Base-by-base conservation (phyloP, 2,888 invertebrate genomes). In the Branchinecta sandiegonensis region DNA sequence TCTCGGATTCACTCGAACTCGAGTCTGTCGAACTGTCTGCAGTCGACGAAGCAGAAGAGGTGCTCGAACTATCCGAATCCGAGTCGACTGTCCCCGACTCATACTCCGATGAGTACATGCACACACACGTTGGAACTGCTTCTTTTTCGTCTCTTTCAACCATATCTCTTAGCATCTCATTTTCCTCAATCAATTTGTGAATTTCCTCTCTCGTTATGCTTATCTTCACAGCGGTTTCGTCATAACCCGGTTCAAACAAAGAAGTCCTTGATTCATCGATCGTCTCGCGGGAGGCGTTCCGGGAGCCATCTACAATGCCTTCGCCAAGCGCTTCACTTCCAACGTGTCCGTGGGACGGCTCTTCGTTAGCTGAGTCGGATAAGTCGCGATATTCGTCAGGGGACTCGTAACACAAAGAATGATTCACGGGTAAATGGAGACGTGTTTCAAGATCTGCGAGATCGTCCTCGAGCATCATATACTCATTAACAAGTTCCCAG, bases 401-500 rank as follows among this genome's bases (percentile, higher is more conserved):
- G n/a, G 56, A 9, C 17, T 56, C 56, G n/a, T 56, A 14, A 14
- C n/a, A 8, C 8, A 9, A 17, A 56, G 56, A 56, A 56, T 56
- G 8, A 56, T 56, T 56, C 7, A 56, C 17, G 1, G n/a, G 14
- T 10, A 56, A 56, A 56, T 56, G n/a, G n/a, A 56, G 56, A n/a
- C 56, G n/a, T 8, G n/a, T 56, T 56, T 56, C 56, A 56, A 56
- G n/a, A 56, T 56, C 56, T n/a, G 56, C 56, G 17, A 56, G n/a
- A 14, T 56, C 56, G 17, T 56, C 56, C 17, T 56, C 56, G 8
- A 56, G 17, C n/a, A 14, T 14, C n/a, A 56, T 56, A 56, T 56
- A 56, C 17, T 56, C 56, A 9, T n/a, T 14, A 56, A 56, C 56
- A 56, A 56, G 56, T 56, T 56, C 56, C 56, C 56, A 56, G 17